A percentile compares a stretch with the other conserved stretches of the same genome.
These are phyloP conservation scores for Corythucha ciliata DNA, from an alignment of 2,888 invertebrate species.

Conservation along the genomic window DNA sequence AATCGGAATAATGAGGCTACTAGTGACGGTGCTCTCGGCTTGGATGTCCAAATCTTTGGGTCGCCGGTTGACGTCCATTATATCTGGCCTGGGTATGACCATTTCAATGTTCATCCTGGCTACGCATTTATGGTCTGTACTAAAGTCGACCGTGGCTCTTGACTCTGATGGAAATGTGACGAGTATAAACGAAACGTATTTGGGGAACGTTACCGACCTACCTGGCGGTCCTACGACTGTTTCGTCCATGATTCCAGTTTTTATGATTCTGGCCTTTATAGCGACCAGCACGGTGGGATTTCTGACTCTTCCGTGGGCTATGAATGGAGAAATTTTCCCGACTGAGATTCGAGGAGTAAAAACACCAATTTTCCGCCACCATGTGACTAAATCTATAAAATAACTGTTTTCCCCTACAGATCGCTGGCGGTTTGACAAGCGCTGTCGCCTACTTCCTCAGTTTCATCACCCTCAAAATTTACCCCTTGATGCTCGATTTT, in stretches of 20 bases:
- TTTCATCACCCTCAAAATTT: conserved; percentile 47
- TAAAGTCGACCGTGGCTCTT: not conserved
- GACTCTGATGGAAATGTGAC: too few relatives aligned
- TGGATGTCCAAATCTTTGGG: conserved; percentile 32
- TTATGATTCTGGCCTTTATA: conserved; percentile 32
- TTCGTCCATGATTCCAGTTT: conserved; percentile 31
- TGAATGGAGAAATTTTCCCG: conserved; percentile 50
- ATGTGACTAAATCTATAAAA: too few relatives aligned
- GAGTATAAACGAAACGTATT: conserved; percentile 13
- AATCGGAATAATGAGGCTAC: conserved; percentile 33
- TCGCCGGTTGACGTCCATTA: conserved; percentile 32
- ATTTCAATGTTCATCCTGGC: conserved; percentile 42
- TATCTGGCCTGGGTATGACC: conserved; percentile 50
- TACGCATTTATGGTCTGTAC: conserved; percentile 12
- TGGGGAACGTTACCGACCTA: not conserved
- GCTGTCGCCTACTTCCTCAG: conserved; percentile 46
- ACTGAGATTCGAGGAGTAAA: conserved; percentile 44
- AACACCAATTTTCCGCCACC: conserved; percentile 23
- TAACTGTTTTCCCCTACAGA: conserved; percentile 29
- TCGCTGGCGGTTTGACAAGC: conserved; percentile 43
- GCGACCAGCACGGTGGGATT: conserved; percentile 48
- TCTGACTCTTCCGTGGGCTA: conserved; percentile 49
- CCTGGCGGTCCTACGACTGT: too few relatives aligned
- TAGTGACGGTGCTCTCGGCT: conserved; percentile 32
- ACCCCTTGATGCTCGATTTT: conserved; percentile 39